Conservation (phyloP, 1,140 invertebrate species). For the Anastatus disparis region DNA sequence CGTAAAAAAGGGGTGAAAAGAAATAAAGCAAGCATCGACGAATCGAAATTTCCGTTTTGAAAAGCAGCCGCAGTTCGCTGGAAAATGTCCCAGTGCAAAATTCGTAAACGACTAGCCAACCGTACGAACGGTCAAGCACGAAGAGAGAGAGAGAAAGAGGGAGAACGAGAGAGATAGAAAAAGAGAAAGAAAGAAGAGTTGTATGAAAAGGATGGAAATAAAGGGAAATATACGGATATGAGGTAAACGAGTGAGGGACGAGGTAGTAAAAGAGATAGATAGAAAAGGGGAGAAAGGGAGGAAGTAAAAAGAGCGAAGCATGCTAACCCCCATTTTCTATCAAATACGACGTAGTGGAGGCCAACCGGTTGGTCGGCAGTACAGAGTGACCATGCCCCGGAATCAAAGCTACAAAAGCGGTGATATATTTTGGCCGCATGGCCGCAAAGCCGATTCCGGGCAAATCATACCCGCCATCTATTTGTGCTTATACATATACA, state of each 20-base stretch:
- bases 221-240: too few species aligned
- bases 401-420: constrained; percentile 26
- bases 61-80: background rate
- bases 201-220: background rate
- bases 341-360: too few species aligned
- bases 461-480: constrained; percentile 22
- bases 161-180: background rate
- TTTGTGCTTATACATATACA: background rate
- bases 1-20: background rate
- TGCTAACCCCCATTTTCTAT: constrained; percentile 14
- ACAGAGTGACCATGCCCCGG: background rate
- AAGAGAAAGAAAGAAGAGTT: too few species aligned
- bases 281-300: background rate
- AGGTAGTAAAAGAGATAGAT: background rate
- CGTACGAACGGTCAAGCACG: background rate
- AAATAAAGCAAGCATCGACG: background rate
- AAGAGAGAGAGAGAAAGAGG: background rate
- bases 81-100: background rate
- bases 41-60: constrained; percentile 16
- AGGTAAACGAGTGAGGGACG: too few species aligned
- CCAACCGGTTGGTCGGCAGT: background rate
- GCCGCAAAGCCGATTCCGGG: constrained; percentile 21
- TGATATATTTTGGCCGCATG: constrained; percentile 18
- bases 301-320: background rate
- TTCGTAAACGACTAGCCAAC: background rate